Evolutionary conservation across 1,140 invertebrate genomes (phyloP), one percentile per base, ranked within the genome.

Genomic region (Copidosoma floridanum): DNA sequence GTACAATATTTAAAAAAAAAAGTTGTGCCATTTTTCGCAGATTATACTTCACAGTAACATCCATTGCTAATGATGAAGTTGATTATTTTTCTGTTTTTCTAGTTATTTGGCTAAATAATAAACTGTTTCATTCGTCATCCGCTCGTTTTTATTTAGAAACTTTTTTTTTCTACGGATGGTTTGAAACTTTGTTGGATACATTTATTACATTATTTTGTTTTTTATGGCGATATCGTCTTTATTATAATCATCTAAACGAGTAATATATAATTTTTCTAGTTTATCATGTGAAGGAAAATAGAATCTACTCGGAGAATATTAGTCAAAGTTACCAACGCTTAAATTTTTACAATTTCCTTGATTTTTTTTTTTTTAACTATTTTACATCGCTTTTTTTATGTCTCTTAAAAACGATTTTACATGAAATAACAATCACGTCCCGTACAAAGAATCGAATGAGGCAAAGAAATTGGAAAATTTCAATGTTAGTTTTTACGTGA

Each of bases 31-130:
- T n/a, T 65, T 71, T 63, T 46, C 63, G 64, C 59, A 63, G 48
- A 70, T 69, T 72, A 51, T 77, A 76, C 72, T 71, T 75, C 77
- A 69, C 72, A 74, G 62, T 71, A 76, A 79, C 72, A 76, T 76
- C 69, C 71, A 77, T 78, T 74, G 67, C 72, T 75, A 74, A 74
- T n/a, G n/a, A n/a, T n/a, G n/a, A 68, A 60, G 54, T 71, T 69
- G n/a, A n/a, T n/a, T n/a, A n/a, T n/a, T n/a, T n/a, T n/a, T n/a
- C n/a, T n/a, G n/a, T n/a, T n/a, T n/a, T n/a, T n/a, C n/a, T n/a
- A n/a, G n/a, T 71, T 72, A 58, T 65, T 48, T 61, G 18, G 18
- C 24, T 27, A 47, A 40, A 27, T 52, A 60, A 47, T 16, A 23
- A 53, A 29, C 7, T n/a, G 10, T 24, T 35, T 27, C 3, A 24